These are phyloP conservation scores for Drosophila burlai DNA, from an alignment of 1,140 invertebrate genomes.

Conservation along the genomic window DNA sequence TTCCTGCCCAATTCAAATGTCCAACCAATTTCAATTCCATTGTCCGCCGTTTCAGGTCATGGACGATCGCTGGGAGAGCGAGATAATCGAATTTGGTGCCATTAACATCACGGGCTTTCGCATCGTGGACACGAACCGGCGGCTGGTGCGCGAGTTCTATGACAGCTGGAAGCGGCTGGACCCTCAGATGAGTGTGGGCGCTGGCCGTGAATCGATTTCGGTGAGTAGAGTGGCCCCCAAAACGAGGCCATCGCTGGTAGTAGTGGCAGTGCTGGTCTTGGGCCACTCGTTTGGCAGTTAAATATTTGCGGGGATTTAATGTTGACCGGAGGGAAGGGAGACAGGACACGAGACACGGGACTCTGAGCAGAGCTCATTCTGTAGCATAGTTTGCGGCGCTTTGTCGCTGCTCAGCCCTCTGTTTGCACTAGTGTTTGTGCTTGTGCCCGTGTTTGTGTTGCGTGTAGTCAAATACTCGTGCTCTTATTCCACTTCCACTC, in stretches of 20 bases:
- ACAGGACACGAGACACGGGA: constrained; percentile 11
- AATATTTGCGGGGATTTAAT: constrained; percentile 78
- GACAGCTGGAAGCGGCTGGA: constrained; percentile 91
- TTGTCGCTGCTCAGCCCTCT: constrained; percentile 40
- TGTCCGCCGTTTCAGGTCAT: constrained; percentile 89
- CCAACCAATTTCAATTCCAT: constrained; percentile 24
- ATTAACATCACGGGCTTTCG: constrained; percentile 98
- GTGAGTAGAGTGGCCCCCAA: constrained; percentile 86
- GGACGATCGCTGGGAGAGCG: constrained; percentile 96
- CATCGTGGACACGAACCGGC: constrained; percentile 92
- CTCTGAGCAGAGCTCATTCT: constrained; percentile 6
- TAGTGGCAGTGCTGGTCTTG: constrained; percentile 14
- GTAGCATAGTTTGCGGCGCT: constrained; percentile 56
- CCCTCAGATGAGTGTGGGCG: constrained; percentile 88
- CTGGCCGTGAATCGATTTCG: constrained; percentile 92
- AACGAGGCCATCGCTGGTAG: constrained; percentile 10
- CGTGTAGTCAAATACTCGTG: constrained; percentile 50
- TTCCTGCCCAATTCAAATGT: background rate
- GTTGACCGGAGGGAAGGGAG: constrained; percentile 31
- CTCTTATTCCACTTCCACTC: constrained; percentile 7
- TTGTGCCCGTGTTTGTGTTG: constrained; percentile 49
- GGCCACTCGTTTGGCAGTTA: constrained; percentile 54
- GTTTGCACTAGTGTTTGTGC: constrained; percentile 39
- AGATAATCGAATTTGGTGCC: constrained; percentile 96
- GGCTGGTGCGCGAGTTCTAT: constrained; percentile 93